Evolutionary conservation across 2,888 invertebrate genomes (phyloP).

Genomic region (Ceramica pisi): DNA sequence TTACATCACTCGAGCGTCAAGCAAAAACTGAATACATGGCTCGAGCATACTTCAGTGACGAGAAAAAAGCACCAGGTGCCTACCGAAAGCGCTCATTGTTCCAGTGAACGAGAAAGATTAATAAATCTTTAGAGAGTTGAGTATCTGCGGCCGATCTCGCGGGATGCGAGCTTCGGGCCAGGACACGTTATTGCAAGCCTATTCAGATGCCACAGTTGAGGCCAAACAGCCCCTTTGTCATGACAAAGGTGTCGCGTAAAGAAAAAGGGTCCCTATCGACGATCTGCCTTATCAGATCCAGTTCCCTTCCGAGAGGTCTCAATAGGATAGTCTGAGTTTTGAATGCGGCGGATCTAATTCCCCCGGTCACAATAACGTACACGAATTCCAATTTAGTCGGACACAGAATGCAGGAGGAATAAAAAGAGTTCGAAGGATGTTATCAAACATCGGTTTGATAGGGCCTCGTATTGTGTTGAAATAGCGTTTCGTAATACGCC

Average conservation of each 20-base stretch:
- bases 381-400: slow-evolving; percentile 85
- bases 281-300: slow-evolving; percentile 90
- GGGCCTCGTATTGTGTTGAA: slow-evolving; percentile 70
- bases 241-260: slow-evolving; percentile 91
- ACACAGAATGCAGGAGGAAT: slow-evolving; percentile 77
- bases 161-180: slow-evolving; percentile 86
- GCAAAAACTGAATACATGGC: slow-evolving; percentile 85
- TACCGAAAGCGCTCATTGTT: slow-evolving; percentile 89
- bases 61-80: slow-evolving; percentile 90
- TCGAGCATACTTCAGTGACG: slow-evolving; percentile 81
- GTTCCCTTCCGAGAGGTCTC: slow-evolving; percentile 90
- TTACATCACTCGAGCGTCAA: slow-evolving; percentile 77
- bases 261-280: slow-evolving; percentile 90
- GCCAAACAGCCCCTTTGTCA: slow-evolving; percentile 90
- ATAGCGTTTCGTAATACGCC: slow-evolving; percentile 69
- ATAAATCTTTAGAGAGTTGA: slow-evolving; percentile 89
- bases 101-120: slow-evolving; percentile 88
- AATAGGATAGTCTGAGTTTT: slow-evolving; percentile 88
- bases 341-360: slow-evolving; percentile 90
- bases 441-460: slow-evolving; percentile 79
- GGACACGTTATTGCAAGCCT: slow-evolving; percentile 90
- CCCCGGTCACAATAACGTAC: slow-evolving; percentile 86
- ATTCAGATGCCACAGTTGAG: slow-evolving; percentile 90
- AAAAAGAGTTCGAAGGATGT: slow-evolving; percentile 79
- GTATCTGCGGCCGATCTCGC: slow-evolving; percentile 90